Evolutionary conservation across 2,888 invertebrate species (phyloP).

Genomic region (Pantelozetes paolii): DNA sequence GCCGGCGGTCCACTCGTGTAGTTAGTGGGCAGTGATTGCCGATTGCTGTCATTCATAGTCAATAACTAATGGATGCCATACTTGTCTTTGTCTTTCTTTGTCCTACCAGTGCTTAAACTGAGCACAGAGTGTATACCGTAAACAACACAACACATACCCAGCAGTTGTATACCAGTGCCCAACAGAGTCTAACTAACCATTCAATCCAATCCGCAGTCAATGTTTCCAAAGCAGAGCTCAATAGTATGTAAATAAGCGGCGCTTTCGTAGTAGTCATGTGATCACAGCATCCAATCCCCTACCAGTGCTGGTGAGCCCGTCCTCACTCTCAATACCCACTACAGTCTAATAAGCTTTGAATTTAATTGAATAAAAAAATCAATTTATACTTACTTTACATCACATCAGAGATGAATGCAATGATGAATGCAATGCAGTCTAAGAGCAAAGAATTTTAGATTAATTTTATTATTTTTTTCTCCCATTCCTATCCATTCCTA

Average conservation of each 20-base stretch:
- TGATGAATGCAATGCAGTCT: not conserved
- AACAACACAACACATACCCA: not conserved
- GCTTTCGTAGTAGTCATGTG: slow-evolving; percentile 15
- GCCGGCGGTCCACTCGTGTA: slow-evolving; percentile 20
- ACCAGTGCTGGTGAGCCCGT: not conserved
- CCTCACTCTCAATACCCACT: not conserved
- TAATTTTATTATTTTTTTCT: slow-evolving; percentile 5
- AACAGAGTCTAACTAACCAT: not conserved
- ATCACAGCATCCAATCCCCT: not conserved
- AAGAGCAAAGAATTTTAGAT: not conserved
- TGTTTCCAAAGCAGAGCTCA: not conserved
- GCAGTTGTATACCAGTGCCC: not conserved
- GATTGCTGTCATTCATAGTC: slow-evolving; percentile 26
- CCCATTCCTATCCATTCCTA: too few relatives aligned
- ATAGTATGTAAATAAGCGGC: slow-evolving; percentile 20
- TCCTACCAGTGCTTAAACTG: not conserved
- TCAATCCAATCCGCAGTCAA: not conserved
- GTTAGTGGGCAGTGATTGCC: slow-evolving; percentile 24
- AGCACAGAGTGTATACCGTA: not conserved
- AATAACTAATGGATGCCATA: not conserved
- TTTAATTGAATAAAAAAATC: slow-evolving; percentile 35
- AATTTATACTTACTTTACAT: slow-evolving; percentile 40
- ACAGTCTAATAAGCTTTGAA: slow-evolving; percentile 32
- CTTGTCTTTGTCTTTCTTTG: not conserved
- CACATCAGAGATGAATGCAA: not conserved